Evolutionary conservation across 2,888 invertebrate genomes (phyloP).

Genomic region (Tachina fera): DNA sequence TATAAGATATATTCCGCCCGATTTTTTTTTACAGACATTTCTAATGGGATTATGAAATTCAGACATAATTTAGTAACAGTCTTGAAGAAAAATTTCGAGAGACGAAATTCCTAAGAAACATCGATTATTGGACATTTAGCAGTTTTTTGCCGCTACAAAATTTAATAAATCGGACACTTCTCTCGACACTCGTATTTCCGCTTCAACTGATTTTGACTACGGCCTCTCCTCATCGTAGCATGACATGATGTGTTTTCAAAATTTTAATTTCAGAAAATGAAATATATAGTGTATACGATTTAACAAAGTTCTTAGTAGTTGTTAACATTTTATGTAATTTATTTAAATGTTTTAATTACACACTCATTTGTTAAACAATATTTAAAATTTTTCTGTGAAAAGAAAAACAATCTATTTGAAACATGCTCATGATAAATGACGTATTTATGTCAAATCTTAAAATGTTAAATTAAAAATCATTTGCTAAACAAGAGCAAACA

Average conservation of each 20-base stretch:
- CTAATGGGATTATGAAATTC: too few relatives aligned
- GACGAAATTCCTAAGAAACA: too few relatives aligned
- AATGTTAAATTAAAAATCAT: constrained; percentile 62
- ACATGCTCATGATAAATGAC: constrained; percentile 67
- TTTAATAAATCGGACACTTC: not conserved
- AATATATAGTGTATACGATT: constrained; percentile 10
- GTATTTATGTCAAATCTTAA: constrained; percentile 69
- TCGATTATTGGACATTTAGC: too few relatives aligned
- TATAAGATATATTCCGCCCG: too few relatives aligned
- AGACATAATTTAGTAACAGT: too few relatives aligned
- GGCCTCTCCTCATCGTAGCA: not conserved
- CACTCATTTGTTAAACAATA: constrained; percentile 70
- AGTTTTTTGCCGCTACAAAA: not conserved
- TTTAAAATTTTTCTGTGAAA: constrained; percentile 36
- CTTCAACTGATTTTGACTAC: not conserved
- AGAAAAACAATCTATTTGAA: constrained; percentile 22
- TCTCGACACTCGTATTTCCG: not conserved
- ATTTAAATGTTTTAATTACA: constrained; percentile 71
- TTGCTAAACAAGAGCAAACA: constrained; percentile 43
- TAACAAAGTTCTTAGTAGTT: constrained; percentile 51
- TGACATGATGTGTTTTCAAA: constrained; percentile 7
- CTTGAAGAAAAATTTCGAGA: too few relatives aligned
- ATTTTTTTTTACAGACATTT: too few relatives aligned
- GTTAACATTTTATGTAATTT: constrained; percentile 58
- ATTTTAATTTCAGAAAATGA: constrained; percentile 10